Base-by-base conservation (phyloP, 2,888 invertebrate genomes). In the Molorchus minor region DNA sequence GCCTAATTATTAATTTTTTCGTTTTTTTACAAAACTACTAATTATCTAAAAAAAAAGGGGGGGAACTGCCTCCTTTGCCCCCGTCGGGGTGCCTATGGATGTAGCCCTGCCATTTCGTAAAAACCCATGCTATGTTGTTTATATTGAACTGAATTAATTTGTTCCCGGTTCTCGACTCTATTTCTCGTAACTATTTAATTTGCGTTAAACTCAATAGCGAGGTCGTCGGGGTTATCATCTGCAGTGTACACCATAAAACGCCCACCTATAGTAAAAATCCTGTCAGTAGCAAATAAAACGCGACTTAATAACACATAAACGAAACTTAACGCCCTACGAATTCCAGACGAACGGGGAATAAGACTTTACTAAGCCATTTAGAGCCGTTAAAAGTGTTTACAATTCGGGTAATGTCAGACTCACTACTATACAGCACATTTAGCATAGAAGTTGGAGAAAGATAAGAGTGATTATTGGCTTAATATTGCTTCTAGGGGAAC, bases 361-460 rank as follows among this genome's bases (percentile, higher is more conserved):
- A 70, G 71, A 68, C 66, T 72, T 71, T 71, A 72, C 69, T 70
- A 69, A 66, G 69, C 70, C 67, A 70, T 71, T 72, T 66, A 60
- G 62, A 60, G 64, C 63, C 70, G 66, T 71, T 71, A 71, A 71
- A 71, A 71, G 71, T 72, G 72, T 72, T 72, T 72, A 70, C 70
- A 70, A 68, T 70, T 71, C 67, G 52, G 61, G 66, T 71, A 72
- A 72, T 64, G 70, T 61, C 65, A 58, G 63, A 68, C 67, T 72
- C 70, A 67, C 61, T 58, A 57, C 54, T 60, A 58, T 61, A 58
- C 64, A 58, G 62, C 55, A 60, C 65, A 61, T 64, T 64, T 56
- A 61, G 62, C 64, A 60, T 58, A 58, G 40, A 53, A 56, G 45
- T 40, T 38, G 35, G 29, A 21, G 29, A 16, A 29, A 15, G 52